Evolutionary conservation across 2,888 invertebrate species (phyloP).

Genomic region (Panopea generosa): DNA sequence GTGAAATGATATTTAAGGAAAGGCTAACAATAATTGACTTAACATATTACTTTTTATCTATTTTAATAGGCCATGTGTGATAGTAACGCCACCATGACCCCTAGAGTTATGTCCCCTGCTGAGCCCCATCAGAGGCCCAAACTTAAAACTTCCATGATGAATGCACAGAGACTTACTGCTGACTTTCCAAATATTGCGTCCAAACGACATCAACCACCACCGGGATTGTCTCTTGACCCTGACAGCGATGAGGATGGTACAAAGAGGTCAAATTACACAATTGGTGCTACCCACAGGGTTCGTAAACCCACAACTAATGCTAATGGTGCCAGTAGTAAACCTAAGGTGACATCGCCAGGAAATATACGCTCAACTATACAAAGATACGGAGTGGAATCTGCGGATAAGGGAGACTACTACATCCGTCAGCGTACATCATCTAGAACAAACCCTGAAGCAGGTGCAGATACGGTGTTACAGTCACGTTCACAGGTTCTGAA

Average conservation of each 20-base stretch:
- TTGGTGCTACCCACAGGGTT: conserved; percentile 39
- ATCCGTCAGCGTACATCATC: conserved; percentile 8
- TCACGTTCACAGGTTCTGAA: conserved; percentile 1
- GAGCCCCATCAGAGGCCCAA: conserved; percentile 29
- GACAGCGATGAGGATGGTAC: conserved; percentile 30
- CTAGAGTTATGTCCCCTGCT: conserved; percentile 63
- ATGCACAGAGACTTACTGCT: conserved; percentile 44
- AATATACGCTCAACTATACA: conserved; percentile 28
- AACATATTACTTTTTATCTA: no score
- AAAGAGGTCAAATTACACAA: conserved; percentile 1
- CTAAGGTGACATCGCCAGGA: conserved; percentile 20
- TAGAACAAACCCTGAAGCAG: conserved; percentile 10
- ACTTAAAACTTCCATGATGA: conserved; percentile 20
- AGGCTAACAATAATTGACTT: no score
- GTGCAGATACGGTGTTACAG: conserved; percentile 31
- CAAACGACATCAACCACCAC: conserved; percentile 49
- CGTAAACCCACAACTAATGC: conserved; percentile 48
- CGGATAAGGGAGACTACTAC: conserved; percentile 48
- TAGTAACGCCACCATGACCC: conserved; percentile 63
- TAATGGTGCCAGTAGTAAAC: conserved; percentile 17
- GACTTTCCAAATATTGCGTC: conserved; percentile 58
- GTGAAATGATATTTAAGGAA: no score
- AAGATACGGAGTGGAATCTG: conserved; percentile 51
- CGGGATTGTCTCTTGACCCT: conserved; percentile 6
- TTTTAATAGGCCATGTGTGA: conserved; percentile 78